Conservation (phyloP, 2,888 invertebrate species). For the Pediacus dermestoides region DNA sequence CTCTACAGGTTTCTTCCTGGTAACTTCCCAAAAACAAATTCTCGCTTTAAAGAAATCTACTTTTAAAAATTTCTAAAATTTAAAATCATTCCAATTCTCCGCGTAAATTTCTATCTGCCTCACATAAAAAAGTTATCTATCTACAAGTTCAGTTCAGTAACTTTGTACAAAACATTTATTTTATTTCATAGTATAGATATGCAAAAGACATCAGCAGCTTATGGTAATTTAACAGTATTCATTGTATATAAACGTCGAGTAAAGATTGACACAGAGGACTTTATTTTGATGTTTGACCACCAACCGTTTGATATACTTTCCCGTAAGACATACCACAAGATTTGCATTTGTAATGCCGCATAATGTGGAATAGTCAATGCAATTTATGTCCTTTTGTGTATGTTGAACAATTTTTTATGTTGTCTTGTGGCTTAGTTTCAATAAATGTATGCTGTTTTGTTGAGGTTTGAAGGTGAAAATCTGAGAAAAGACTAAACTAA, state of each 20-base stretch:
- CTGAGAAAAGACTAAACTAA: conserved; percentile 13
- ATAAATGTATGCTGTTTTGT: no score
- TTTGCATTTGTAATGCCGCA: conserved; percentile 25
- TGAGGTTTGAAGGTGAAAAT: conserved; percentile 11
- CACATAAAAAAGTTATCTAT: no score
- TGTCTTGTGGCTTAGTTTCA: no score
- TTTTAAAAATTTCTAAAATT: no score
- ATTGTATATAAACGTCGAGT: conserved; percentile 28
- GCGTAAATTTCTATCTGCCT: no score
- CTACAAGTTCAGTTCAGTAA: no score
- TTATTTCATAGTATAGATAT: no score
- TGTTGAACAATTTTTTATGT: conserved; percentile 2
- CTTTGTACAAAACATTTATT: no score
- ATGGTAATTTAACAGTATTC: conserved; percentile 23
- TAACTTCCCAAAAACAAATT: no score
- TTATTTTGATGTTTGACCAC: conserved; percentile 39
- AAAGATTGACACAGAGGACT: conserved; percentile 34
- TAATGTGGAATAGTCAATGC: conserved; percentile 9
- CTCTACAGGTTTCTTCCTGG: no score
- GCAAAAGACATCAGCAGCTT: conserved; percentile 25
- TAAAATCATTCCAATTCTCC: no score
- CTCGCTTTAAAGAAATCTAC: no score
- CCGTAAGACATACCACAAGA: conserved; percentile 19
- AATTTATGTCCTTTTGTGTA: conserved; percentile 24
- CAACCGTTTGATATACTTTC: conserved; percentile 24